These are phyloP conservation scores for Dryas iulia DNA, from an alignment of 1,140 invertebrate genomes.

Conservation along the genomic window DNA sequence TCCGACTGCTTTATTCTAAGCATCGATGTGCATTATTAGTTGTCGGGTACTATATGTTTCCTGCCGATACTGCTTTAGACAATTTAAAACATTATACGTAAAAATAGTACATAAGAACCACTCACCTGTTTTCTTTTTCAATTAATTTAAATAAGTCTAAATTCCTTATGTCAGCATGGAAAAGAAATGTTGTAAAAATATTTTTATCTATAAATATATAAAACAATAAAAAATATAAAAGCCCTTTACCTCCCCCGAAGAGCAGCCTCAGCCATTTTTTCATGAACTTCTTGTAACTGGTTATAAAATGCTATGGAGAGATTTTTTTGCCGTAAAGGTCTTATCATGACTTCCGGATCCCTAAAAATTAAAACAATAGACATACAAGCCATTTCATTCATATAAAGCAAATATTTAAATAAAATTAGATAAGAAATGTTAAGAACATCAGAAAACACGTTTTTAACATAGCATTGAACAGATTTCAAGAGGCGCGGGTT, in stretches of 20 bases:
- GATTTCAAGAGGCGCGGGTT: too few species aligned
- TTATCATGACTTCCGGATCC: constrained; percentile 75
- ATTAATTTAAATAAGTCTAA: constrained; percentile 61
- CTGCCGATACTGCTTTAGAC: too few species aligned
- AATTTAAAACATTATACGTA: too few species aligned
- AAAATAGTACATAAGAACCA: constrained; percentile 7
- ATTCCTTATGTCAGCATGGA: constrained; percentile 64
- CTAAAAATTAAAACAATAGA: constrained; percentile 34
- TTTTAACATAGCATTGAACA: too few species aligned
- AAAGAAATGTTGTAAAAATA: constrained; percentile 17
- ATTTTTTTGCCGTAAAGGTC: constrained; percentile 83
- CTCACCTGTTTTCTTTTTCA: constrained; percentile 55
- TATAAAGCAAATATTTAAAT: too few species aligned
- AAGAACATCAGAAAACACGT: too few species aligned
- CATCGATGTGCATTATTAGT: too few species aligned
- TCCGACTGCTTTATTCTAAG: too few species aligned
- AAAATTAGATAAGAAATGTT: too few species aligned
- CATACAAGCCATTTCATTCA: not conserved
- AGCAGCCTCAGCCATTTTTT: constrained; percentile 80
- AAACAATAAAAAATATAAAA: not conserved
- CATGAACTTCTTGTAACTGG: constrained; percentile 80
- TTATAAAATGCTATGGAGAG: constrained; percentile 81
- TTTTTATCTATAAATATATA: not conserved
- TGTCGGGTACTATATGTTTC: too few species aligned
- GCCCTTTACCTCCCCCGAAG: constrained; percentile 73